Evolutionary conservation across 2,797 vertebrate species (phyloP).

Genomic region (Tenualosa ilisha): DNA sequence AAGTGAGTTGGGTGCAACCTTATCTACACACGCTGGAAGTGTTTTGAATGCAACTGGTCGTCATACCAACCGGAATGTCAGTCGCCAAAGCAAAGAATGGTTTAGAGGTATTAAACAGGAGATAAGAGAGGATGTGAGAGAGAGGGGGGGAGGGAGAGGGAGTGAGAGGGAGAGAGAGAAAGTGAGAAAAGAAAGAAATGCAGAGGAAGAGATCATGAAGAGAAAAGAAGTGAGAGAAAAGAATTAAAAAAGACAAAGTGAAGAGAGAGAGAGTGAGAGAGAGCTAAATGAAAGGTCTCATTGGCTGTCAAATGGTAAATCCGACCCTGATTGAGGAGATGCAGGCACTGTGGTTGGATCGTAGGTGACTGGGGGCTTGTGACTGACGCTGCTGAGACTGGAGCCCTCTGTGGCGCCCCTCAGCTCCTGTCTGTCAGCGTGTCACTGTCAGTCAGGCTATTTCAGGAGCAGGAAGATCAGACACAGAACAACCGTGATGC

Average conservation of each 20-base stretch:
- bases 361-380: neutral
- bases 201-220: neutral
- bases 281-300: neutral
- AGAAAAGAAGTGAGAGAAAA: neutral
- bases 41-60: conserved; percentile 46
- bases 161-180: neutral
- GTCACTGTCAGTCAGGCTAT: neutral
- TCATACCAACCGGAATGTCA: conserved; percentile 40
- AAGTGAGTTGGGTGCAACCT: conserved; percentile 1
- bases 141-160: neutral
- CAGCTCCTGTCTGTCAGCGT: neutral
- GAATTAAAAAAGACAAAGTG: neutral
- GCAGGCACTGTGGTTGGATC: neutral
- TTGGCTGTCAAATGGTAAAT: neutral
- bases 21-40: conserved; percentile 15
- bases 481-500: neutral
- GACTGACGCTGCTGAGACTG: neutral
- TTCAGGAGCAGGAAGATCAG: neutral
- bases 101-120: too few species aligned
- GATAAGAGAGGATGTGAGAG: neutral
- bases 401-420: neutral
- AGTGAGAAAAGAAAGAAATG: neutral
- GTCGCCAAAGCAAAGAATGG: neutral
- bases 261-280: neutral
- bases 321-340: neutral